Percentiles rank a stretch among this genome's conserved stretches.
Evolutionary conservation across 2,113 vertebrate species (phyloP).

Genomic region (Anser cygnoides): DNA sequence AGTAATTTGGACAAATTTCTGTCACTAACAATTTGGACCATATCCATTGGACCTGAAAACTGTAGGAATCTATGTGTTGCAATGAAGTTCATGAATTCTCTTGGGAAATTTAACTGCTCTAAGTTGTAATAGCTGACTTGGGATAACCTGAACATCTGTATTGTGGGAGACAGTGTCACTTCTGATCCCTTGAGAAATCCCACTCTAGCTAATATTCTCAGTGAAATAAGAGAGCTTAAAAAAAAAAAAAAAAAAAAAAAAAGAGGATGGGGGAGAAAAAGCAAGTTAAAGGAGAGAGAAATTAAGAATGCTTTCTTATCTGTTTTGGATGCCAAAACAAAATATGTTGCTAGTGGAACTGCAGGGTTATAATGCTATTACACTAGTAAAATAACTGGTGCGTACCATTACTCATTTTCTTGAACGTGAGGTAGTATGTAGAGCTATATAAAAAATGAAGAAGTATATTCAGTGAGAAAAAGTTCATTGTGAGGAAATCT

Average conservation of each 20-base stretch:
- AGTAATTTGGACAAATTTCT: not conserved
- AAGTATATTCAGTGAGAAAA: not conserved
- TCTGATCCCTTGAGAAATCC: not conserved
- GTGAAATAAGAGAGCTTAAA: not conserved
- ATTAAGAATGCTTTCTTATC: not conserved
- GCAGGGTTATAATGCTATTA: not conserved
- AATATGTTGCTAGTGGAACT: fast-evolving
- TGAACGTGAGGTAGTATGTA: not conserved
- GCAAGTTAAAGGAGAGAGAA: not conserved
- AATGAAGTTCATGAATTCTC: not conserved
- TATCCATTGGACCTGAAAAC: not conserved
- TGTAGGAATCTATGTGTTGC: not conserved
- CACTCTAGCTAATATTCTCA: not conserved
- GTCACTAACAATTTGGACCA: not conserved
- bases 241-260: no score
- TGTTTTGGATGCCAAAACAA: not conserved
- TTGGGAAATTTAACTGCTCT: not conserved
- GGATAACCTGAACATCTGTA: not conserved
- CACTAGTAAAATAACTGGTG: fast-evolving
- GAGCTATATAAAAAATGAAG: not conserved
- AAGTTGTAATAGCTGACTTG: not conserved
- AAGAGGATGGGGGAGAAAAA: not conserved
- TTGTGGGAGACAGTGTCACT: not conserved
- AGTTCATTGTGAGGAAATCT: not conserved
- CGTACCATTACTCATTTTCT: not conserved